A percentile compares a stretch with the other conserved stretches of the same genome.
phyloP scores from a whole-genome alignment of 2,797 vertebrate species.

The Clamator glandarius region DNA sequence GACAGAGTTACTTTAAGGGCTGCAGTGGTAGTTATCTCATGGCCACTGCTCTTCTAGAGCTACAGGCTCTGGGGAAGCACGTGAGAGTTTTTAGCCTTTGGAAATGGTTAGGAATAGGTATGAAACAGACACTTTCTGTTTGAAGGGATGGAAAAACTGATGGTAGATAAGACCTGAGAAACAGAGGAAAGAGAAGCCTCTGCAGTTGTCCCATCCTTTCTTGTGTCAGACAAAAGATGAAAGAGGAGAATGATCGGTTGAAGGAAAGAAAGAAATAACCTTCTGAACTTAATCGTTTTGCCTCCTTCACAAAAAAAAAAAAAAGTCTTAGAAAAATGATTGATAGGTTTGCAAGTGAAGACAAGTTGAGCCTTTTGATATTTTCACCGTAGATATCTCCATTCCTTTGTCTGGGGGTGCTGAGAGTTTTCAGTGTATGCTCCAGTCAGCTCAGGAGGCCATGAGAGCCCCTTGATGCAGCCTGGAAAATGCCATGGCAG shows the following conservation, averaged over 20 bases:
- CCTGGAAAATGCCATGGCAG: neutral
- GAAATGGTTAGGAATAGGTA: neutral
- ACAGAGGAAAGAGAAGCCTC: neutral
- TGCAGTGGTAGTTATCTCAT: neutral
- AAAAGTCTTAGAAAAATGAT: neutral
- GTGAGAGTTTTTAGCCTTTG: neutral
- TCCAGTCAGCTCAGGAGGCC: neutral
- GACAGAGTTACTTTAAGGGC: neutral
- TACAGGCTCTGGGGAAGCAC: neutral
- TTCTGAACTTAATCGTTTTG: neutral
- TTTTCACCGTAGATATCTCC: neutral
- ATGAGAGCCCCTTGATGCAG: accelerated
- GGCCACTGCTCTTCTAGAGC: neutral
- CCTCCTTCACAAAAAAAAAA: neutral
- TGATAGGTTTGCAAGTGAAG: neutral
- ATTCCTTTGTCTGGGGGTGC: neutral
- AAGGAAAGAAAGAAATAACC: neutral
- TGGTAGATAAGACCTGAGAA: neutral
- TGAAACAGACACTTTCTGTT: neutral
- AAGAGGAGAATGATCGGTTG: neutral
- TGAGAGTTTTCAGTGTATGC: neutral
- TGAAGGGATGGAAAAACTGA: neutral
- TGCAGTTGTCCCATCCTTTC: neutral
- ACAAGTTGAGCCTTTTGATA: neutral
- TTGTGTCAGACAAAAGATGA: neutral